Percentiles rank a stretch among this genome's conserved stretches.
These are phyloP conservation scores for Sebastes steindachneri DNA, from an alignment of 2,797 vertebrate genomes.

Conservation along the genomic window DNA sequence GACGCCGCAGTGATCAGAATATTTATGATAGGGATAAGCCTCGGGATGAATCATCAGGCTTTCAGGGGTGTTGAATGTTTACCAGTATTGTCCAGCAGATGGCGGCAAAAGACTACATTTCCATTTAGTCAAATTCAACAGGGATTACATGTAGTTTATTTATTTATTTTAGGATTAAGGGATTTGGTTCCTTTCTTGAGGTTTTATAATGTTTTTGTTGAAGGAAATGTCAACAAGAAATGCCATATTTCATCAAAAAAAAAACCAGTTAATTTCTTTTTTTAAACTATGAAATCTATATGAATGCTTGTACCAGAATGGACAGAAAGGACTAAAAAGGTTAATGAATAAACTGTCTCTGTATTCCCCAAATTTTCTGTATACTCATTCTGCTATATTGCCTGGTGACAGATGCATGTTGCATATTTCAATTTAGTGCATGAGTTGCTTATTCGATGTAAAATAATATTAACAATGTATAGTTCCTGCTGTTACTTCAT, in stretches of 20 bases:
- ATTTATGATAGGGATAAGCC: background rate
- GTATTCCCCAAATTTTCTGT: background rate
- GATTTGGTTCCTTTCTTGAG: background rate
- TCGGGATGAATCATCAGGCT: background rate
- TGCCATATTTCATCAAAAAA: no score
- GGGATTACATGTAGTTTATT: background rate
- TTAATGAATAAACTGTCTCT: background rate
- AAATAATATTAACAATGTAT: no score
- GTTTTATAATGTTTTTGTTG: background rate
- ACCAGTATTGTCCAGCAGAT: constrained; percentile 24
- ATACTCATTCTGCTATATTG: no score
- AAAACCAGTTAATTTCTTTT: no score
- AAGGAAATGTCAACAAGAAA: background rate
- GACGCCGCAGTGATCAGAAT: background rate
- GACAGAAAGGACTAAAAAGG: background rate
- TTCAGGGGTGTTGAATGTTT: background rate
- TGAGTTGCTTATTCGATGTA: background rate
- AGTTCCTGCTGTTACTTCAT: background rate
- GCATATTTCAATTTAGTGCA: no score
- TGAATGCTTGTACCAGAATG: background rate
- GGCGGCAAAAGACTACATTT: constrained; percentile 32
- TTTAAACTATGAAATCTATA: background rate
- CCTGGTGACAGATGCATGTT: background rate
- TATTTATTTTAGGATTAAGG: background rate
- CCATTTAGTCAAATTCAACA: background rate